Evolutionary conservation across 2,797 vertebrate genomes (phyloP), one percentile per base, ranked within the genome.

Genomic region (Orestias chungarensis): DNA sequence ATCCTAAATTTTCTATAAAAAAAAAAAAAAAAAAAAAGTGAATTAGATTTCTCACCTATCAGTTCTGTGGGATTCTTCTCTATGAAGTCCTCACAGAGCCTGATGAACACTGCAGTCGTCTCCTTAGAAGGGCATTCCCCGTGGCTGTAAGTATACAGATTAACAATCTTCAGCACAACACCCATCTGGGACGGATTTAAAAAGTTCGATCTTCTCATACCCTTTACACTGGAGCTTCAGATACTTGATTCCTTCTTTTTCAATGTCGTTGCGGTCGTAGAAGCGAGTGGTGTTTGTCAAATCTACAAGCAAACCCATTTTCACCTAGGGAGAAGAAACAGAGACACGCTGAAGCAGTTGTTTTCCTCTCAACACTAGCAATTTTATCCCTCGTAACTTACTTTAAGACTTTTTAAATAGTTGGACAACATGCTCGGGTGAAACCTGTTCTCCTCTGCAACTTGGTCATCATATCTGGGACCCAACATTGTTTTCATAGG

Each of bases 401-500:
- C 98, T 94, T 99, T 99, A 43, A 98, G 92, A 90, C 97, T 99
- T 92, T 96, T 99, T 77, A 99, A 93, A 88, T 95, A 99, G 93
- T 97, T 96, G 75, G 96, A 99, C 75, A 99, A 92, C 98, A 99
- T 99, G 88, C 95, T 97, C 0, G 97, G 98, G 74, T 99, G 95
- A 89, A 99, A 99, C 29, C 98, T 89, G 92, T 96, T 97, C 91
- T 98, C 98, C 90, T 98, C 98, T 67, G 96, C 95, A 84, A 99
- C 98, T 82, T 97, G 95, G 73, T 98, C 97, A 80, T 99, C 98
- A 20, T 98, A 99, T 90, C 94, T 96, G 85, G 97, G 95, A 83
- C 97, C 96, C 87, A 99, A 88, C 98, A 99, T 99, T 11, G 98
- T 99, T 94, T 99, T 99, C 96, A 99, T 94, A 52, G 98, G 98